A percentile compares a stretch with the other conserved stretches of the same genome.
Conservation (phyloP, 2,888 invertebrate species). For the Lysandra coridon region DNA sequence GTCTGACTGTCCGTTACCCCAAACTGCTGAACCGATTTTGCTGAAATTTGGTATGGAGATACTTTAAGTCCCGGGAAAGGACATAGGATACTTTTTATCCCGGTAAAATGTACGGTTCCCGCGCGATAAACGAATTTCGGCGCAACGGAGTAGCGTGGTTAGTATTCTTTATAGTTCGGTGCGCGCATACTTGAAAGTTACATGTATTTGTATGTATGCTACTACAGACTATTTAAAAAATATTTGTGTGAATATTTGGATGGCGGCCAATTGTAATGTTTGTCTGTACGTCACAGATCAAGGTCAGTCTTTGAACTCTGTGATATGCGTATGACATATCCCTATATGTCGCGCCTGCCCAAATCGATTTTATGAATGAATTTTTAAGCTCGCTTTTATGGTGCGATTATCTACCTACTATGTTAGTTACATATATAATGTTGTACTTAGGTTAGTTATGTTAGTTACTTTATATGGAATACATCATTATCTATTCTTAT, state of each 20-base stretch:
- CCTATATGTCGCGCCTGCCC: background rate
- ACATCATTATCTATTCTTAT: background rate
- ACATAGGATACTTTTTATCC: no score
- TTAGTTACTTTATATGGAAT: background rate
- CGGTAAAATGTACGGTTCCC: no score
- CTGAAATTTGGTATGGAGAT: no score
- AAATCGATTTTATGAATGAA: constrained; percentile 17
- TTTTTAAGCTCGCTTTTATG: background rate
- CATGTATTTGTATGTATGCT: background rate
- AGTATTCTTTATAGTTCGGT: no score
- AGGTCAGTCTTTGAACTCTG: constrained; percentile 13
- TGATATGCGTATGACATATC: background rate
- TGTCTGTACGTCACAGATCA: constrained; percentile 17
- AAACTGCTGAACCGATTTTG: no score
- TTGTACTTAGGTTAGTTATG: no score
- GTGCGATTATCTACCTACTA: background rate
- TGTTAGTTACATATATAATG: no score
- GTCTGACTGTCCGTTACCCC: no score
- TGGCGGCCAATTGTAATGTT: background rate
- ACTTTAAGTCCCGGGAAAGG: no score
- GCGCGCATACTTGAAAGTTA: background rate
- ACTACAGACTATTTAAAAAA: constrained; percentile 10
- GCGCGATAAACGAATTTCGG: no score
- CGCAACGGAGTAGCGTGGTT: no score
- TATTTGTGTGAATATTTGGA: background rate